Percentiles rank a stretch among this genome's conserved stretches.
phyloP scores from a whole-genome alignment of 2,797 vertebrate genomes.

The Dicrostonyx torquatus region DNA sequence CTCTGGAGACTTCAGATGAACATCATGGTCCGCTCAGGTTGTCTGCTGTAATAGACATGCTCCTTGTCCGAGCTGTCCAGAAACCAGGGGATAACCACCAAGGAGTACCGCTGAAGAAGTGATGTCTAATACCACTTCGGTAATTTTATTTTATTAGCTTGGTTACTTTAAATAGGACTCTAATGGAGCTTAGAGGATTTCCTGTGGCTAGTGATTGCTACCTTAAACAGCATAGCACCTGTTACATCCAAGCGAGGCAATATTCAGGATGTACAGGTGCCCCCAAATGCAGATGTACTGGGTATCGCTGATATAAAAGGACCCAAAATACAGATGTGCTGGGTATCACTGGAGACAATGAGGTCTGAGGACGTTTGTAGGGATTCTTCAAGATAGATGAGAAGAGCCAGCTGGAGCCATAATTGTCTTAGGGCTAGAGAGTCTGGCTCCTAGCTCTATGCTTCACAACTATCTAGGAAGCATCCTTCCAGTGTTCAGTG shows the following conservation, averaged over 20 bases:
- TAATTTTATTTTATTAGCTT: neutral
- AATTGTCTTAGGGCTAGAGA: neutral
- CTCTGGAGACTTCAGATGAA: neutral
- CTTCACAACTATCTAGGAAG: neutral
- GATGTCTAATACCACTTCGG: neutral
- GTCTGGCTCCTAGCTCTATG: neutral
- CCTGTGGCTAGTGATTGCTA: neutral
- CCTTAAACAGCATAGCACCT: neutral
- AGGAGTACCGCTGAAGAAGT: neutral
- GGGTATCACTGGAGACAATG: neutral
- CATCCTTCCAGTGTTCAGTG: neutral
- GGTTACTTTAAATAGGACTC: conserved; percentile 15
- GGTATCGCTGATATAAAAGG: neutral
- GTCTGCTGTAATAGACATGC: neutral
- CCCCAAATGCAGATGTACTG: neutral
- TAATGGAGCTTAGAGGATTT: neutral
- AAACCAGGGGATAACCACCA: neutral
- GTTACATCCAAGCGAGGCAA: neutral
- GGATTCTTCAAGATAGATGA: neutral
- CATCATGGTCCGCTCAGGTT: neutral
- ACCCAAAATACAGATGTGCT: neutral
- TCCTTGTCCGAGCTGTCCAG: neutral
- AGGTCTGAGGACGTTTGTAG: neutral
- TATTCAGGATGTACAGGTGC: neutral
- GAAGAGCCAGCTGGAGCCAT: conserved; percentile 8